phyloP scores from a whole-genome alignment of 2,888 invertebrate species.

The Nomada ruficornis region DNA sequence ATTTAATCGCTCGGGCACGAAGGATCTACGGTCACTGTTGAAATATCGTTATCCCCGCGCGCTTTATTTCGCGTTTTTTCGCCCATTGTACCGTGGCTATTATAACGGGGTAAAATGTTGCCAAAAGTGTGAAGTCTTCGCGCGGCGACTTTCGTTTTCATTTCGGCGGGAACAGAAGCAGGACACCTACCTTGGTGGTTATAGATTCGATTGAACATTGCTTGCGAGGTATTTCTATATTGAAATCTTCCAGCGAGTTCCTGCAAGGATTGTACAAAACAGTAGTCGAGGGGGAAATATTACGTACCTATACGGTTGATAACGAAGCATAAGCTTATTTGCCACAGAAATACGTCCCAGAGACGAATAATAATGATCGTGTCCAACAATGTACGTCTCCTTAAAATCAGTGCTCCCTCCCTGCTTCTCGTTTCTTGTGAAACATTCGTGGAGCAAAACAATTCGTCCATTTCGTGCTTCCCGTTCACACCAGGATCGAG shows the following conservation, averaged over 20 bases:
- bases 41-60: conserved; percentile 22
- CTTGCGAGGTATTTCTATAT: background rate
- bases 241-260: background rate
- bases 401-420: conserved; percentile 45
- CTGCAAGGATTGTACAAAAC: background rate
- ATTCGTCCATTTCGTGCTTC: conserved; percentile 33
- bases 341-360: background rate
- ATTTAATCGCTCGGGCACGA: conserved; percentile 21
- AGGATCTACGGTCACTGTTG: conserved; percentile 2
- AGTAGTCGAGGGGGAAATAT: too few species aligned
- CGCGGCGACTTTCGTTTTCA: background rate
- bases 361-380: conserved; percentile 49
- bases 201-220: conserved; percentile 5
- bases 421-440: conserved; percentile 33
- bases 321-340: background rate
- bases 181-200: background rate
- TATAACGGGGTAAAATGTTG: conserved; percentile 27
- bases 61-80: conserved; percentile 2
- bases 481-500: conserved; percentile 33
- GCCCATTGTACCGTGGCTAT: background rate
- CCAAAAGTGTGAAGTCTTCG: background rate
- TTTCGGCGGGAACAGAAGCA: background rate
- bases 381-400: conserved; percentile 24
- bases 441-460: conserved; percentile 47
- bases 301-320: too few species aligned